A percentile compares a stretch with the other conserved stretches of the same genome.
Evolutionary conservation across 2,797 vertebrate genomes (phyloP).

Genomic region (Chelmon rostratus): DNA sequence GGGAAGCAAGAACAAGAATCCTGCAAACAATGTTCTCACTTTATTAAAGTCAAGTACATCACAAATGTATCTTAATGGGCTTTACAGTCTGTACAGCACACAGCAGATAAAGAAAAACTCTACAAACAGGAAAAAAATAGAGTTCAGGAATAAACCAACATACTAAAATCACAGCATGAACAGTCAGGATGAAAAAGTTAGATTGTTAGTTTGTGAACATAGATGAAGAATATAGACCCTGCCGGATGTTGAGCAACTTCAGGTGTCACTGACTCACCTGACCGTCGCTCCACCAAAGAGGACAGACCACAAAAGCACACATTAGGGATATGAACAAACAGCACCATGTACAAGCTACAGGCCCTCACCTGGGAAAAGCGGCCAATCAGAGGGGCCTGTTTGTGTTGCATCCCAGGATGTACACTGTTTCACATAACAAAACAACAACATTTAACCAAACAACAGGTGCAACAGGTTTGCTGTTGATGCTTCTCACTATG

Average conservation of each 20-base stretch:
- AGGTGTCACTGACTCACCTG: neutral
- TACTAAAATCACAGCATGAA: too few relatives aligned
- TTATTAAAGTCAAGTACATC: neutral
- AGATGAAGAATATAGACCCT: neutral
- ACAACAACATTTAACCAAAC: neutral
- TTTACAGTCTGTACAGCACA: neutral
- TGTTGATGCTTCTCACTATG: too few relatives aligned
- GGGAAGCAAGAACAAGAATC: too few relatives aligned
- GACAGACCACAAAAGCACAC: neutral
- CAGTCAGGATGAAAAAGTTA: too few relatives aligned
- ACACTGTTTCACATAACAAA: too few relatives aligned
- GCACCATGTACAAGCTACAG: too few relatives aligned
- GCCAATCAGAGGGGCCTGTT: too few relatives aligned
- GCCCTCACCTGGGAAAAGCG: too few relatives aligned
- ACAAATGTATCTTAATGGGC: neutral
- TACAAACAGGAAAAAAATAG: neutral
- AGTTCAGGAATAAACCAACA: neutral
- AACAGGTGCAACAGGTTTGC: too few relatives aligned
- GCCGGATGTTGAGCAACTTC: neutral
- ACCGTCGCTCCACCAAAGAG: neutral
- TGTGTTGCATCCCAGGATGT: too few relatives aligned
- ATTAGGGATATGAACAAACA: neutral
- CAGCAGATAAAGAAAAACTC: neutral
- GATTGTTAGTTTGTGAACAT: neutral
- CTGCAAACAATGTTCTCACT: neutral